Evolutionary conservation across 37 sponge, comb jelly and placozoan genomes (phyloP).

Genomic region (Aphrocallistes beatrix): DNA sequence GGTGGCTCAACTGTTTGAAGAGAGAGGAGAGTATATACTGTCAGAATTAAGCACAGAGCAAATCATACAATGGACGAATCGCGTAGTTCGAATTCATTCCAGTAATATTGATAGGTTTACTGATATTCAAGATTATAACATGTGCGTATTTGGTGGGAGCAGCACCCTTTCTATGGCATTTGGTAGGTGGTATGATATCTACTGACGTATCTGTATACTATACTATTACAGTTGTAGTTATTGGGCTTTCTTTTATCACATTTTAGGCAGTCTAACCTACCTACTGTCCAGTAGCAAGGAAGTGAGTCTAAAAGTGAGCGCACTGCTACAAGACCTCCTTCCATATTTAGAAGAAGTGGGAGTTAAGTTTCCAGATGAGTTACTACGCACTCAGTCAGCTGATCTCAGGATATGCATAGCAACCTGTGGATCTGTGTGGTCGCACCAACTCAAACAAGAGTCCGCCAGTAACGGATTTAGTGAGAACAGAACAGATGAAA

Average conservation of each 20-base stretch:
- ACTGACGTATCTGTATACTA: not conserved
- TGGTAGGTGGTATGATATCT: not conserved
- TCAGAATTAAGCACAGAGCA: not conserved
- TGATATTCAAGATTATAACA: not conserved
- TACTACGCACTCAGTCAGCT: constrained; percentile 30
- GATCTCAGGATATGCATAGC: constrained; percentile 60
- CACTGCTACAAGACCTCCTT: constrained; percentile 23
- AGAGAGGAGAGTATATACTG: not conserved
- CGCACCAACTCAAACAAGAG: not conserved
- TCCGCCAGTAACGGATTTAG: not conserved
- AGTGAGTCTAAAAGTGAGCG: not conserved
- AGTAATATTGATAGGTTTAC: not conserved
- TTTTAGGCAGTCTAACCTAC: not conserved
- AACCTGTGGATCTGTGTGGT: constrained; percentile 66
- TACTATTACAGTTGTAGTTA: too few relatives aligned
- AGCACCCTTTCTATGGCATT: not conserved
- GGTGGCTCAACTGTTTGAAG: not conserved
- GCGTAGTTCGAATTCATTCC: not conserved
- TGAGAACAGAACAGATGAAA: too few relatives aligned
- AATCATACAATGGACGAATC: not conserved
- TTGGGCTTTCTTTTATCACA: too few relatives aligned
- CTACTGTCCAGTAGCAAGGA: constrained; percentile 9
- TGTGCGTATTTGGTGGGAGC: not conserved
- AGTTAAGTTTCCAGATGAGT: constrained; percentile 26
- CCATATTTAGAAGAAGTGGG: constrained; percentile 27